Base-by-base conservation (phyloP, 2,113 vertebrate genomes). In the Gnathonemus echidnorhynchus region DNA sequence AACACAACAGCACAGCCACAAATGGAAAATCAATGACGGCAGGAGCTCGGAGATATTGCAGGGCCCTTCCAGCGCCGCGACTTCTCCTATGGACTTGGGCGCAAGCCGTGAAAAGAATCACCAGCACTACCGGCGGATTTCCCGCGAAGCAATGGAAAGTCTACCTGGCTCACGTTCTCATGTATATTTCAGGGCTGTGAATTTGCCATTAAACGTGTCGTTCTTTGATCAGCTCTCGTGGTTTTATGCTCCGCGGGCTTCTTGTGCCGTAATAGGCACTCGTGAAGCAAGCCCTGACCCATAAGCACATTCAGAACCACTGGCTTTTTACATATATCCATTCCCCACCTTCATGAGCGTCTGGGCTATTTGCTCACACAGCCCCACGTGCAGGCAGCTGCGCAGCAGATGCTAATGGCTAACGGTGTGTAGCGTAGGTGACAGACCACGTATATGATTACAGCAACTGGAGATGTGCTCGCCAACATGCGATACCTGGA, bases 171-270 rank as follows among this genome's bases (percentile, higher is more conserved):
- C 87, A 5, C 21, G 87, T 88, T 88, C 53, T n/a, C 87, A 88
- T 88, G 52, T 90, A 95, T 95, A 94, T 96, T 96, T 96, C 94
- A 94, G 95, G 89, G 87, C 92, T 49, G 83, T 89, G 93, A 95
- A 96, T 95, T 95, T 96, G 95, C 94, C 95, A 95, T 95, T n/a
- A 91, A 96, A 93, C 93, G 94, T 94, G 93, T 89, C 58, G 35
- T 83, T 45, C 49, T 83, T 52, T 46, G 46, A 62, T 31, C 88
- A 48, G 39, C 88, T 21, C 31, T 45, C 8, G 10, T 31, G 5
- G 58, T 27, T 49, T 42, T 42, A 42, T 42, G 39, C 39, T 42
- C 39, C 39, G 39, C 39, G 39, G 39, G 39, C 3, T 42, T 42
- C 24, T n/a, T 80, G 74, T 1, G 35, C 3, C 31, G 1, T 2